Conservation (phyloP, 1,140 invertebrate genomes). For the Phenacoccus solenopsis region DNA sequence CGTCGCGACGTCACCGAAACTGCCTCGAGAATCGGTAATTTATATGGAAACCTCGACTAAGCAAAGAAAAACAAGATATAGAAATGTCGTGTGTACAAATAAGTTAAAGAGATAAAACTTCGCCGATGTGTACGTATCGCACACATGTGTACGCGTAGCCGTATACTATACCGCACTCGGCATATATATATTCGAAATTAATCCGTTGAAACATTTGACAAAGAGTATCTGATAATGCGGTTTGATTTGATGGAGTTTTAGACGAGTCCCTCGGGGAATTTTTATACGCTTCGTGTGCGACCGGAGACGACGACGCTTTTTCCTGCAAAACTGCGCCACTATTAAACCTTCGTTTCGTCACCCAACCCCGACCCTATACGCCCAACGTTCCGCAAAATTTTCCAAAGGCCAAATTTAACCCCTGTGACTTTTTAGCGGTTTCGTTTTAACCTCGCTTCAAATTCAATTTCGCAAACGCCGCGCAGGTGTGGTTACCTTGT, state of each 20-base stretch:
- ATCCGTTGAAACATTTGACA: constrained; percentile 15
- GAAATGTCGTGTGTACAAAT: constrained; percentile 6
- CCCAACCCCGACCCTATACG: neutral
- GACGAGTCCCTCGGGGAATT: constrained; percentile 16
- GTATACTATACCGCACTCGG: neutral
- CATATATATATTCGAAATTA: constrained; percentile 9
- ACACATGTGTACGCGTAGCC: neutral
- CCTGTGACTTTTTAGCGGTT: neutral
- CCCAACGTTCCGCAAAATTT: neutral
- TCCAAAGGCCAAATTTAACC: neutral
- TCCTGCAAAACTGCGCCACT: constrained; percentile 4
- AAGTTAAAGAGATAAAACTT: constrained; percentile 16
- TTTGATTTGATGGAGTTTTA: constrained; percentile 15
- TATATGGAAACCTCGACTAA: constrained; percentile 14
- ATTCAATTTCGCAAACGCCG: too few species aligned
- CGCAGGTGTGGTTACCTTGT: too few species aligned
- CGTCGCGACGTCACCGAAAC: neutral
- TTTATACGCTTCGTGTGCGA: constrained; percentile 11
- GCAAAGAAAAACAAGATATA: constrained; percentile 9
- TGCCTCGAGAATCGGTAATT: constrained; percentile 10
- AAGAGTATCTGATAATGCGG: constrained; percentile 17
- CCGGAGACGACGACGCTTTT: neutral
- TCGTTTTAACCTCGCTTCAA: neutral
- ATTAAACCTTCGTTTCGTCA: neutral
- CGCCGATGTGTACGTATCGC: neutral